A percentile compares a stretch with the other conserved stretches of the same genome.
These are phyloP conservation scores for Oppia nitens DNA, from an alignment of 1,140 invertebrate species.

Conservation along the genomic window DNA sequence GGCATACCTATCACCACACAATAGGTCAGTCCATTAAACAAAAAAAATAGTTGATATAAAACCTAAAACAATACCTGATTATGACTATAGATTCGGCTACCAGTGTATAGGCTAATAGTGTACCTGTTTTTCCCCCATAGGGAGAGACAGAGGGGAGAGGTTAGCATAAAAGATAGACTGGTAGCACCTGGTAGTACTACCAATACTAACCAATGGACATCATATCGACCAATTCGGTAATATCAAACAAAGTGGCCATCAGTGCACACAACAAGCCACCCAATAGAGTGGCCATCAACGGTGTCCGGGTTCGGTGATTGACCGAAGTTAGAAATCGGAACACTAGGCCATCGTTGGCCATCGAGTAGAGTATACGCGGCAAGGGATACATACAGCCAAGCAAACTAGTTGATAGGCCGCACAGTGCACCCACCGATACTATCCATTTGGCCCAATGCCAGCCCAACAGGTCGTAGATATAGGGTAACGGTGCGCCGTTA, in stretches of 20 bases:
- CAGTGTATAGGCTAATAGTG: constrained; percentile 68
- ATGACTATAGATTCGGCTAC: constrained; percentile 74
- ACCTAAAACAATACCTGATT: constrained; percentile 31
- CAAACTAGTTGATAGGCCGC: constrained; percentile 56
- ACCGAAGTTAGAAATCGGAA: constrained; percentile 40
- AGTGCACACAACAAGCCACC: constrained; percentile 51
- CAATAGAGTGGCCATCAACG: constrained; percentile 57
- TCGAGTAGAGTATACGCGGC: constrained; percentile 82
- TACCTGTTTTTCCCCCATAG: constrained; percentile 6
- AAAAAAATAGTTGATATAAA: too few species aligned
- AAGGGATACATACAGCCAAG: constrained; percentile 94
- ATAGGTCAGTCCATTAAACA: too few species aligned
- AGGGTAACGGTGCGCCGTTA: constrained; percentile 52
- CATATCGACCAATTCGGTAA: constrained; percentile 77
- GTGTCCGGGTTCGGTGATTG: constrained; percentile 50
- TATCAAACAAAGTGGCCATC: constrained; percentile 70
- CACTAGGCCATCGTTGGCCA: constrained; percentile 81
- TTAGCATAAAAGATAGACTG: not conserved
- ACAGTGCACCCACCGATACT: constrained; percentile 54
- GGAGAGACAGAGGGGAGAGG: too few species aligned
- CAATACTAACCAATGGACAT: constrained; percentile 60
- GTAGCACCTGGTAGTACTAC: not conserved
- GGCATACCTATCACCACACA: too few species aligned
- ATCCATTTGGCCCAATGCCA: constrained; percentile 52
- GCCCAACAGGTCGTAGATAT: constrained; percentile 48